These are phyloP conservation scores for rat (Rattus norvegicus) DNA, from an alignment of 2,113 vertebrate genomes.

Conservation along the genomic window DNA sequence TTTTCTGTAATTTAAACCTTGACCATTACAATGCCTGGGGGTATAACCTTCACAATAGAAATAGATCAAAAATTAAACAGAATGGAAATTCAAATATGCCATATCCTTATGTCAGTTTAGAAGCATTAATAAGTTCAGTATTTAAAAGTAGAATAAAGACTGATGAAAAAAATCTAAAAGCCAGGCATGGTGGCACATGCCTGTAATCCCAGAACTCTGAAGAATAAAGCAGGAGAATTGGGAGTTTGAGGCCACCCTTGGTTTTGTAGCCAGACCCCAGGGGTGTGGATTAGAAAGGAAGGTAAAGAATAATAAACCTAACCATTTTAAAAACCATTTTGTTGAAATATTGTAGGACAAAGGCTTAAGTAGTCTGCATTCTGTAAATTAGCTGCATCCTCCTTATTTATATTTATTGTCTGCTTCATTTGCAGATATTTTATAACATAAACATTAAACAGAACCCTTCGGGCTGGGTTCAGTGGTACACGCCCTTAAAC, in stretches of 20 bases:
- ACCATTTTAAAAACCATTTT: slow-evolving; percentile 30
- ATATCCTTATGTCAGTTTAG: not conserved
- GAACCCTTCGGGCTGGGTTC: not conserved
- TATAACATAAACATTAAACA: slow-evolving; percentile 22
- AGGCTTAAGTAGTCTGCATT: not conserved
- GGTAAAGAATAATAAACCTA: not conserved
- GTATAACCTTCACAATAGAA: not conserved
- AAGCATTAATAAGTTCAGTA: not conserved
- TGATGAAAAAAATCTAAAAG: not conserved
- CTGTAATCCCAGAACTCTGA: too few relatives aligned
- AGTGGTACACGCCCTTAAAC: not conserved
- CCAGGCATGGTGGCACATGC: not conserved
- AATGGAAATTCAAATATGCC: slow-evolving; percentile 18
- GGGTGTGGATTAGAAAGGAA: too few relatives aligned
- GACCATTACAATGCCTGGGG: not conserved
- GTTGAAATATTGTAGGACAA: slow-evolving; percentile 7
- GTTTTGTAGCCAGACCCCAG: not conserved
- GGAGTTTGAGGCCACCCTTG: not conserved
- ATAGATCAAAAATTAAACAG: slow-evolving; percentile 9
- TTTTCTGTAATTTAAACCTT: slow-evolving; percentile 26
- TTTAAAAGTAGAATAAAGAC: slow-evolving; percentile 34
- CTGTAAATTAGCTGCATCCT: not conserved
- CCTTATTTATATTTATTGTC: not conserved
- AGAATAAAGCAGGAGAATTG: not conserved
- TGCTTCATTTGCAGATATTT: slow-evolving; percentile 12